Evolutionary conservation across 2,797 vertebrate genomes (phyloP), one percentile per base, ranked within the genome.

Genomic region (Micromesistius poutassou): DNA sequence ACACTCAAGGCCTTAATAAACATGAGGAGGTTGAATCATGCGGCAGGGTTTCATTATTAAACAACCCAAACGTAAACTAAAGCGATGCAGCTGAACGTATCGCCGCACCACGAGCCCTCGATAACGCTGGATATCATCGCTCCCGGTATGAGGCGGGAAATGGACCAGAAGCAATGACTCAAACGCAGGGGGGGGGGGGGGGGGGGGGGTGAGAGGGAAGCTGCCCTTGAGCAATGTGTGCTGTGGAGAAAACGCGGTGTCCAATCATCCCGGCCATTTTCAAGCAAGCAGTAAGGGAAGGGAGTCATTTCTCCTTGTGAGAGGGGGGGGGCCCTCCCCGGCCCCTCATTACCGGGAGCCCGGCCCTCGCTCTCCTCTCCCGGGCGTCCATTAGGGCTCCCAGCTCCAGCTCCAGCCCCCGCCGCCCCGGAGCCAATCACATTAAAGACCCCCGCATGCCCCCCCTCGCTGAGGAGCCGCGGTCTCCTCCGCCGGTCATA

Each of bases 341-440:
- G 81, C 91, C 90, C 90, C 93, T 94, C 93, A 93, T 95, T 95
- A 94, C 89, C 88, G 88, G 89, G 93, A 91, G 92, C 93, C 94
- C 93, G 94, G 93, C 92, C 91, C 92, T 85, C 88, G 92, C 89
- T 91, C 91, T 86, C 88, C 87, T 94, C 93, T 94, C 93, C 86
- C 86, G 93, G 93, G 94, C 91, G 90, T 92, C 94, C 92, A 94
- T 94, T 94, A 95, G 90, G 88, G 81, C 81, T 89, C 91, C 92
- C 91, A 92, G 93, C 86, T 94, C 93, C 93, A 89, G 85, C 87
- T 94, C 93, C 93, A 89, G 85, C 87, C 79, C 77, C 71, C 82
- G 70, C 78, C 84, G 83, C 87, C 87, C 84, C 87, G 73, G 81
- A 92, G 87, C 94, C 93, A 94, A 94, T 95, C 92, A 90, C 75